Evolutionary conservation across 2,888 invertebrate genomes (phyloP).

Genomic region (Meiosimyza decipiens): DNA sequence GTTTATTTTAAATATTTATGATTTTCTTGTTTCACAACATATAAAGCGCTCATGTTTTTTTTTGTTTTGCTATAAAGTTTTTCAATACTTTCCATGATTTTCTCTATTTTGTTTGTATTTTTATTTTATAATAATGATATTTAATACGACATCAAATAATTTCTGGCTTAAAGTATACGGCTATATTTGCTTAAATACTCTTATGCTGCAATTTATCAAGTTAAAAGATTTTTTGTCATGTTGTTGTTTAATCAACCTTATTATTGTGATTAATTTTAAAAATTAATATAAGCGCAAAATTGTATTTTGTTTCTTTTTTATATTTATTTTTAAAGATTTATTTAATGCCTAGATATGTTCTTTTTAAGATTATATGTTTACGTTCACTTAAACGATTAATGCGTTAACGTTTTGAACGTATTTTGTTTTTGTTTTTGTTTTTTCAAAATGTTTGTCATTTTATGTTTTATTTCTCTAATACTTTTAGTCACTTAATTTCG

Average conservation of each 20-base stretch:
- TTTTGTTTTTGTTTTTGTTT: conserved; percentile 2
- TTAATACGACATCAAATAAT: conserved; percentile 21
- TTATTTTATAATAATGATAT: neutral
- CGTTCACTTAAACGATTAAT: conserved; percentile 8
- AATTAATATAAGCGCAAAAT: conserved; percentile 11
- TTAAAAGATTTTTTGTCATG: neutral
- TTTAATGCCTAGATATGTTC: conserved; percentile 14
- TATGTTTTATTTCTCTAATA: no score
- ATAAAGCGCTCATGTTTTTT: conserved; percentile 18
- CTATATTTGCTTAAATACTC: no score
- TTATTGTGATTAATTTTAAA: conserved; percentile 1
- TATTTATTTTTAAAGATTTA: neutral
- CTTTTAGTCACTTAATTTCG: no score
- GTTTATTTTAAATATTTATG: neutral
- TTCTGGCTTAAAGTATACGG: neutral
- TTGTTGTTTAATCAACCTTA: neutral
- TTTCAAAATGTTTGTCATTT: no score
- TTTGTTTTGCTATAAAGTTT: conserved; percentile 9
- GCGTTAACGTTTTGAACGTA: conserved; percentile 11
- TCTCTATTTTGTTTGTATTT: neutral
- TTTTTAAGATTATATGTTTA: neutral
- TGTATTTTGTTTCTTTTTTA: neutral
- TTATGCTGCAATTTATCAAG: no score
- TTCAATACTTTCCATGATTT: neutral
- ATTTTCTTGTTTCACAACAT: conserved; percentile 17